These are phyloP conservation scores for Notothenia rossii DNA, from an alignment of 2,113 vertebrate genomes.

Conservation along the genomic window DNA sequence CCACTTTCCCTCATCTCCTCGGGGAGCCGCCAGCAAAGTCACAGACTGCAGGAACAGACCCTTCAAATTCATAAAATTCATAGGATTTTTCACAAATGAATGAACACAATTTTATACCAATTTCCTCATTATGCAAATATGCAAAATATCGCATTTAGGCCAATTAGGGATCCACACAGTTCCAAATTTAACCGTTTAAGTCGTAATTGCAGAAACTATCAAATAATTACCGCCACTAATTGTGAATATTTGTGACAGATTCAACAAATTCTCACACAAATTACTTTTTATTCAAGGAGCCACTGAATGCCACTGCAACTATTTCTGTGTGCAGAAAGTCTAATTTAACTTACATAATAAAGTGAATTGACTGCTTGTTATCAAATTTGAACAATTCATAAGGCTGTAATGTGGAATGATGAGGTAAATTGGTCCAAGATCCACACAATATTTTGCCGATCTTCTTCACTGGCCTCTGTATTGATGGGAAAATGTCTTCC, in stretches of 20 bases:
- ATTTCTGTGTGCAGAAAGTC: constrained; percentile 90
- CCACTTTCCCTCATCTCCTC: constrained; percentile 90
- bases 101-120: constrained; percentile 99
- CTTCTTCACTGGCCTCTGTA: constrained; percentile 88
- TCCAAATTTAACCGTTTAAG: constrained; percentile 99
- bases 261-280: constrained; percentile 99
- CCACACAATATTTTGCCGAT: constrained; percentile 94
- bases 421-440: constrained; percentile 97
- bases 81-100: constrained; percentile 97
- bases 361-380: constrained; percentile 99
- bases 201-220: constrained; percentile 99
- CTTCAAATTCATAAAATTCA: constrained; percentile 99
- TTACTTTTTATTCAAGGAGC: constrained; percentile 96
- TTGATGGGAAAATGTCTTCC: constrained; percentile 85
- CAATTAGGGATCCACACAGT: constrained; percentile 98
- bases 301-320: constrained; percentile 92
- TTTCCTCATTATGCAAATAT: constrained; percentile 99
- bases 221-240: constrained; percentile 99
- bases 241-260: constrained; percentile 99
- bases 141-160: constrained; percentile 99
- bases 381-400: constrained; percentile 99
- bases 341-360: constrained; percentile 98
- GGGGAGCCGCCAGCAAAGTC: constrained; percentile 96
- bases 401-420: constrained; percentile 98
- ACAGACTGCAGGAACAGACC: constrained; percentile 97